Percentiles rank a stretch among this genome's conserved stretches.
Conservation (phyloP, 1,140 invertebrate genomes). For the Ectropis grisescens region DNA sequence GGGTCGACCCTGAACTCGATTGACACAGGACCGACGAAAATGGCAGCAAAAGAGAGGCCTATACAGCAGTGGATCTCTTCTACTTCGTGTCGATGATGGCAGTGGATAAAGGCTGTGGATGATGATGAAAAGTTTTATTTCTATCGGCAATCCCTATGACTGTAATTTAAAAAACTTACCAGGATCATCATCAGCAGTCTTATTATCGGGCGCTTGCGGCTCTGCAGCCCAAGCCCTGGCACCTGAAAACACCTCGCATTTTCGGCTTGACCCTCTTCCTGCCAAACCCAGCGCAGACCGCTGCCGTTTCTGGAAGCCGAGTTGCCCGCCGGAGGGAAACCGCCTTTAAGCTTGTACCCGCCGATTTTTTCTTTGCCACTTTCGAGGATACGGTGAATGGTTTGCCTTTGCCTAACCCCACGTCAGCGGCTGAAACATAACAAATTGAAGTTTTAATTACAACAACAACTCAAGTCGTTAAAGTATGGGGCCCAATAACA, state of each 20-base stretch:
- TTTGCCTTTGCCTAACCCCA: slow-evolving; percentile 84
- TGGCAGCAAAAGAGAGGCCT: no score
- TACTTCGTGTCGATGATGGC: no score
- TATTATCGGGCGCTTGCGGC: slow-evolving; percentile 70
- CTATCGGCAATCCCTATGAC: not conserved
- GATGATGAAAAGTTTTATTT: no score
- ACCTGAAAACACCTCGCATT: slow-evolving; percentile 86
- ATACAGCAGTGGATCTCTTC: no score
- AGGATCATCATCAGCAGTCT: slow-evolving; percentile 71
- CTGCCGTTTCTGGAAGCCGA: slow-evolving; percentile 79
- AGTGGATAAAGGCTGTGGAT: no score
- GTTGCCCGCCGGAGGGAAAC: slow-evolving; percentile 75
- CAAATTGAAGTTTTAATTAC: no score
- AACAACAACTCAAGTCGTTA: no score
- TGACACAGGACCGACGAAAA: no score
- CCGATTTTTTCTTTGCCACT: slow-evolving; percentile 83
- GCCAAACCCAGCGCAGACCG: slow-evolving; percentile 78
- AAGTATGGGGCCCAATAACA: no score
- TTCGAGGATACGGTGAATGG: slow-evolving; percentile 79
- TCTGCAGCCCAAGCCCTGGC: slow-evolving; percentile 81
- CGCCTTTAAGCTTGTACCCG: slow-evolving; percentile 71
- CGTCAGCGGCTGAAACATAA: slow-evolving; percentile 46
- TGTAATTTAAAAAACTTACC: slow-evolving; percentile 21
- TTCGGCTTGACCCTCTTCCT: slow-evolving; percentile 87
- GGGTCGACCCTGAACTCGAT: no score